A percentile compares a stretch with the other conserved stretches of the same genome.
Conservation (phyloP, 1,140 invertebrate genomes). For the Bombus consobrinus region DNA sequence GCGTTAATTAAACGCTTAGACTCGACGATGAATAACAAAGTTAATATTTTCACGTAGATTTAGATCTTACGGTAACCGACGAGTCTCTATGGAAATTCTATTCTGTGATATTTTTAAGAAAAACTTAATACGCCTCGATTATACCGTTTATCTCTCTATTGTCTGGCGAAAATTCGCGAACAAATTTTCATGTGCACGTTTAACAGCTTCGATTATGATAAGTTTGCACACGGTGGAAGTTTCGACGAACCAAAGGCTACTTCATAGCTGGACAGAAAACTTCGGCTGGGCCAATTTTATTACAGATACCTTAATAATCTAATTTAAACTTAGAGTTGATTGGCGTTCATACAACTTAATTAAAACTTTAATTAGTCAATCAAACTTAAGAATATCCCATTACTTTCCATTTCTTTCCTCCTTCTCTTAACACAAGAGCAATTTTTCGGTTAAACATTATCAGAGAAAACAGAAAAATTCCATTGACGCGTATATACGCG, state of each 20-base stretch:
- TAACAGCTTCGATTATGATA: background rate
- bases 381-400: slow-evolving; percentile 8
- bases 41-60: background rate
- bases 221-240: background rate
- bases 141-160: background rate
- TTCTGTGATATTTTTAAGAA: background rate
- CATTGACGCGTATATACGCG: background rate
- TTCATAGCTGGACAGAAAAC: background rate
- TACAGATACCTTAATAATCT: slow-evolving; percentile 34
- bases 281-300: slow-evolving; percentile 20
- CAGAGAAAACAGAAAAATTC: background rate
- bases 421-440: background rate
- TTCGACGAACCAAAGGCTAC: background rate
- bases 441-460: background rate
- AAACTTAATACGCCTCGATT: too few species aligned
- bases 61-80: background rate
- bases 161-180: background rate
- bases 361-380: slow-evolving; percentile 46
- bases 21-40: background rate
- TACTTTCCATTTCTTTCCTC: background rate
- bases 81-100: background rate
- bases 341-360: slow-evolving; percentile 22
- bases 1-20: slow-evolving; percentile 23
- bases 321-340: slow-evolving; percentile 40
- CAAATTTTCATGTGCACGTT: background rate